Evolutionary conservation across 1,140 invertebrate genomes (phyloP).

Genomic region (Sarcophaga peregrina): DNA sequence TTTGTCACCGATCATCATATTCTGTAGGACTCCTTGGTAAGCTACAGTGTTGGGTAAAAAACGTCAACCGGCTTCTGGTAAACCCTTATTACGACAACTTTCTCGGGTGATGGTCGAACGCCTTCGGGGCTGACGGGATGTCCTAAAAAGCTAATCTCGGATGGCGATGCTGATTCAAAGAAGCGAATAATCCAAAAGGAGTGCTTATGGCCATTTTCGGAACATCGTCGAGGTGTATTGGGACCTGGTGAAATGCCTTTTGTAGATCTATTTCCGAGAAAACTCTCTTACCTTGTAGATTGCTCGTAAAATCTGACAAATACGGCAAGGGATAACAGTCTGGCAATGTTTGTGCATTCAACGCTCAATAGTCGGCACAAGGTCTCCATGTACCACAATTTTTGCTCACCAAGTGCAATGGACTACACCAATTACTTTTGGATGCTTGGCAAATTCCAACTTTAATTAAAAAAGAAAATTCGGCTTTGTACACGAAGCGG

Average conservation of each 20-base stretch:
- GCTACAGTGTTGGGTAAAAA: background rate
- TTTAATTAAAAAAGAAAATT: background rate
- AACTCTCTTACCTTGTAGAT: background rate
- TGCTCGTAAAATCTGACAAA: slow-evolving; percentile 3
- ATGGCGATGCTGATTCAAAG: slow-evolving; percentile 53
- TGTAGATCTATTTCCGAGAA: slow-evolving; percentile 28
- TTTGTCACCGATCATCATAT: background rate
- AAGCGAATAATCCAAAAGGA: slow-evolving; percentile 3
- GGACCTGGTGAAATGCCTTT: no score
- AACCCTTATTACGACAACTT: no score
- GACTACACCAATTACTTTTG: background rate
- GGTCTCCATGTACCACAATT: background rate
- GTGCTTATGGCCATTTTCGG: background rate
- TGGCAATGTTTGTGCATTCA: background rate
- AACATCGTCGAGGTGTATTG: no score
- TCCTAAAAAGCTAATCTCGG: slow-evolving; percentile 49
- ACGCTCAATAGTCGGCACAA: background rate
- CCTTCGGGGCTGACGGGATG: background rate
- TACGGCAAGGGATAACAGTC: background rate
- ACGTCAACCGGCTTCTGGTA: background rate
- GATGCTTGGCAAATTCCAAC: background rate
- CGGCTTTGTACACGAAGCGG: background rate
- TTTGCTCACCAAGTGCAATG: slow-evolving; percentile 22
- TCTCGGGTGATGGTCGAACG: background rate
- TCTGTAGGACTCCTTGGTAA: background rate